phyloP scores from a whole-genome alignment of 2,113 vertebrate genomes.

The Cynocephalus volans region DNA sequence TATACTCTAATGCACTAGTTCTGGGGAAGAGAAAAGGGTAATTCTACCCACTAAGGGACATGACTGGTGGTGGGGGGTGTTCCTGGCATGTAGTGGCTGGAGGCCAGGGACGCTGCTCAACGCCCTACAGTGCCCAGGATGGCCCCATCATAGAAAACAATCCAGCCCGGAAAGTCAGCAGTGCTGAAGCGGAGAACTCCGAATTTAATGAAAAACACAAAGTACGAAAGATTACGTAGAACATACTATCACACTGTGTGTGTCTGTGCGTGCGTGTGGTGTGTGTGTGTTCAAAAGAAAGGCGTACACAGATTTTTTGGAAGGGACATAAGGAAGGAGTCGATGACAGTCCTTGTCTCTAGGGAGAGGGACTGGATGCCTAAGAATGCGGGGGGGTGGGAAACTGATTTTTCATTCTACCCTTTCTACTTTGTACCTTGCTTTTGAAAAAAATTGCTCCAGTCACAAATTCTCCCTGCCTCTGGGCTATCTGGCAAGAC shows the following conservation, averaged over 20 bases:
- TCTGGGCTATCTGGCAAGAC: not conserved
- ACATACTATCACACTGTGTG: not conserved
- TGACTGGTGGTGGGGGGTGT: not conserved
- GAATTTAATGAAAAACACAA: not conserved
- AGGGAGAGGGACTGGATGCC: not conserved
- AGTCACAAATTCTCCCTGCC: not conserved
- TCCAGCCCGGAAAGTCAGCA: not conserved
- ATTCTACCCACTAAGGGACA: too few relatives aligned
- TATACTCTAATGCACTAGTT: too few relatives aligned
- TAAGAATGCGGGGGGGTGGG: accelerated
- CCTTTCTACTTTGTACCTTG: not conserved
- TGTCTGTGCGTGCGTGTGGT: not conserved
- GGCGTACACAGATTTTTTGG: not conserved
- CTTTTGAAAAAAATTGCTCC: not conserved
- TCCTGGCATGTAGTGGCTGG: not conserved
- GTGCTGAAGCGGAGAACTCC: not conserved
- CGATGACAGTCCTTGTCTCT: not conserved
- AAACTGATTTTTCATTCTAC: not conserved
- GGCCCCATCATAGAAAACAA: not conserved
- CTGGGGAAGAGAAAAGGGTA: not conserved
- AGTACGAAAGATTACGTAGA: not conserved
- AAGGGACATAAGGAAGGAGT: not conserved
- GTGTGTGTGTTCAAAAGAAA: not conserved
- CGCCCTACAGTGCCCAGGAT: not conserved
- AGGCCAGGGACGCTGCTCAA: not conserved